Evolutionary conservation across 2,797 vertebrate genomes (phyloP).

Genomic region (Diceros bicornis): DNA sequence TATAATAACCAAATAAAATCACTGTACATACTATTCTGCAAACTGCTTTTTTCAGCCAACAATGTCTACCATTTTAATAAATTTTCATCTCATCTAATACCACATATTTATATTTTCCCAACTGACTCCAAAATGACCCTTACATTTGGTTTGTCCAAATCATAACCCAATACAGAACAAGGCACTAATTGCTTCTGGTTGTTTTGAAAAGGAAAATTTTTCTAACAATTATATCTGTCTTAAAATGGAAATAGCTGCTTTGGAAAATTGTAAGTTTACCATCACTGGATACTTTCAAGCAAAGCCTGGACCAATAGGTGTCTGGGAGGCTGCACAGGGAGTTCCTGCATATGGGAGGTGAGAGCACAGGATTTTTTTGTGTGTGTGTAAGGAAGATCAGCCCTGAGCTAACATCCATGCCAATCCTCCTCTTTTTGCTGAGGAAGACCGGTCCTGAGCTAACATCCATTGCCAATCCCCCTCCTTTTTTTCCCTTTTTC

Average conservation of each 20-base stretch:
- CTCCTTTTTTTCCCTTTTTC: no score
- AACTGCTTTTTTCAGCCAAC: background rate
- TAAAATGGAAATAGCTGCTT: slow-evolving; percentile 58
- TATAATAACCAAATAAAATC: background rate
- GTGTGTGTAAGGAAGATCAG: no score
- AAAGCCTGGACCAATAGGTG: background rate
- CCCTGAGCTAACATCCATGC: no score
- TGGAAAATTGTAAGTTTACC: slow-evolving; percentile 17
- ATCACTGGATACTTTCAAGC: slow-evolving; percentile 29
- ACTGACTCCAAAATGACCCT: background rate
- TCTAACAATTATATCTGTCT: slow-evolving; percentile 15
- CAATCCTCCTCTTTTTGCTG: no score
- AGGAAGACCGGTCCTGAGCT: no score
- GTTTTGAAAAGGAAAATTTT: slow-evolving; percentile 12
- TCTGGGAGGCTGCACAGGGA: background rate
- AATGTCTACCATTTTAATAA: slow-evolving; percentile 38
- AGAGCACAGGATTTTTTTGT: background rate
- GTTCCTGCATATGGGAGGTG: background rate
- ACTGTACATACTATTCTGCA: background rate
- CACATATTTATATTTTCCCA: slow-evolving; percentile 27
- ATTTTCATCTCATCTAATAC: slow-evolving; percentile 20
- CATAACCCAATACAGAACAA: slow-evolving; percentile 25
- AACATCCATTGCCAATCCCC: no score
- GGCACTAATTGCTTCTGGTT: background rate
- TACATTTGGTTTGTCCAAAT: slow-evolving; percentile 17